Evolutionary conservation across 2,888 invertebrate genomes (phyloP).

Genomic region (Didymodactylos carnosus): DNA sequence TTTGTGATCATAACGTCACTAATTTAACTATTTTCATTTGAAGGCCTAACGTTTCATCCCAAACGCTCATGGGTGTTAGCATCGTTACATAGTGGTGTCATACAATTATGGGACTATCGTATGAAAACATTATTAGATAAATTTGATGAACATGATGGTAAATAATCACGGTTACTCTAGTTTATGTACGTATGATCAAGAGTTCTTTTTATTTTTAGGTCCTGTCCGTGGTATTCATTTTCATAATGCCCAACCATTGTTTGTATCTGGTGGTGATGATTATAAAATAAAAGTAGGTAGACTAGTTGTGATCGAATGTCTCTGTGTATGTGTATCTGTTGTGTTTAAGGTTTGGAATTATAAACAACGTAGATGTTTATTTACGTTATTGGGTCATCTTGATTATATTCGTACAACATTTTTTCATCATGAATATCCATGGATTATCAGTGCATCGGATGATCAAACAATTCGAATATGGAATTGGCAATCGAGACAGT

Average conservation of each 20-base stretch:
- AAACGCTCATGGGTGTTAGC: constrained; percentile 92
- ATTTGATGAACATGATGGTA: constrained; percentile 98
- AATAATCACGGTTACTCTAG: too few species aligned
- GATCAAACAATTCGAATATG: constrained; percentile 97
- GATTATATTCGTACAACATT: constrained; percentile 92
- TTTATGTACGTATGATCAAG: too few species aligned
- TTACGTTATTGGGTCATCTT: constrained; percentile 83
- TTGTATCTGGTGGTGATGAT: constrained; percentile 96
- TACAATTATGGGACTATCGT: constrained; percentile 97
- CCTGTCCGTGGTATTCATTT: constrained; percentile 95
- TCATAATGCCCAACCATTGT: constrained; percentile 88
- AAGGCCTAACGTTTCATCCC: constrained; percentile 88
- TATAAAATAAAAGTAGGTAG: constrained; percentile 98
- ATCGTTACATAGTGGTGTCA: constrained; percentile 80
- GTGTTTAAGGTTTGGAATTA: constrained; percentile 98
- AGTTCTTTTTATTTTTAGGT: too few species aligned
- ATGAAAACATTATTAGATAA: constrained; percentile 96
- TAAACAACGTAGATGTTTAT: constrained; percentile 81
- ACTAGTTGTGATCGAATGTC: too few species aligned
- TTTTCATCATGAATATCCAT: constrained; percentile 96
- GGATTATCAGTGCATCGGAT: constrained; percentile 94
- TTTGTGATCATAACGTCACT: too few species aligned
- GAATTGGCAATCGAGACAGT: constrained; percentile 98
- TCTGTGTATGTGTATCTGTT: too few species aligned
- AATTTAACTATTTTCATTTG: too few species aligned